Conservation (phyloP, 2,113 vertebrate species). For the Larimichthys crocea region DNA sequence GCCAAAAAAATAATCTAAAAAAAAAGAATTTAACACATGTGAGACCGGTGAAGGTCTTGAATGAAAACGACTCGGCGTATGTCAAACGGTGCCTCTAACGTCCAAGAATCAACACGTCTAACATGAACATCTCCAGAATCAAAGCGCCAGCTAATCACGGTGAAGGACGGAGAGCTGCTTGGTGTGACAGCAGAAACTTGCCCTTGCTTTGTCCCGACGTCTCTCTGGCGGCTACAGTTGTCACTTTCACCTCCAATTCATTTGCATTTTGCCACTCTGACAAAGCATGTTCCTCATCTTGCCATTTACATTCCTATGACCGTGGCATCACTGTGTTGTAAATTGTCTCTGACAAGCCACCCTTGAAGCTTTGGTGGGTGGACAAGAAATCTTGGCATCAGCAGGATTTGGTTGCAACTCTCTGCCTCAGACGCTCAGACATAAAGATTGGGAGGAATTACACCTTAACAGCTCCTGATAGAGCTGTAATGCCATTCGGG, state of each 20-base stretch:
- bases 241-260: constrained; percentile 52
- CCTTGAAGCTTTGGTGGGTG: constrained; percentile 27
- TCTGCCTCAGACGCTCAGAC: background rate
- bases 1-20: no score
- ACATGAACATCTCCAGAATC: background rate
- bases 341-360: constrained; percentile 47
- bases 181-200: constrained; percentile 31
- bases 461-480: background rate
- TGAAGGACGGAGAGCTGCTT: constrained; percentile 26
- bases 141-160: constrained; percentile 4
- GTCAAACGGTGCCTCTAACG: background rate
- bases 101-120: background rate
- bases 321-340: constrained; percentile 26
- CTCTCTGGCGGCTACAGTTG: constrained; percentile 30
- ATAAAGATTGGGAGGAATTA: constrained; percentile 7
- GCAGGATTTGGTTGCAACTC: background rate
- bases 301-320: constrained; percentile 55
- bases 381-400: constrained; percentile 27
- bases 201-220: constrained; percentile 47
- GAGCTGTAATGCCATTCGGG: background rate
- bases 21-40: background rate
- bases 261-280: constrained; percentile 44
- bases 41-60: background rate
- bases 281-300: constrained; percentile 24
- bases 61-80: no score